Evolutionary conservation across 2,113 vertebrate genomes (phyloP).

Genomic region (Gorsachius goisagi): DNA sequence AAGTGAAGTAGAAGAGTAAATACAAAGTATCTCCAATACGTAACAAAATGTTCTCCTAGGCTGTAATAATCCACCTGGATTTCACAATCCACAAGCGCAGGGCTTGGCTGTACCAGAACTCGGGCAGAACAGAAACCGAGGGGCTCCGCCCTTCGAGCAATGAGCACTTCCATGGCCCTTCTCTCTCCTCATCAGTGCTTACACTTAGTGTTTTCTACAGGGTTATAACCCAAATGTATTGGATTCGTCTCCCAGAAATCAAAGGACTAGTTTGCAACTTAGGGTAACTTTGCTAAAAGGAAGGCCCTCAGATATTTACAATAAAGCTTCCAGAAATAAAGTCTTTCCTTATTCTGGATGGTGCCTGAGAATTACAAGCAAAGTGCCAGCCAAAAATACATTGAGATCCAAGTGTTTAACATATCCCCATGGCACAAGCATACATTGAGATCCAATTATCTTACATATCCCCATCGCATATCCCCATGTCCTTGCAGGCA

Average conservation of each 20-base stretch:
- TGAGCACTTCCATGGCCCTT: background rate
- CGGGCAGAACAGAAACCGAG: rapidly evolving
- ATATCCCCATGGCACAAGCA: conserved; percentile 31
- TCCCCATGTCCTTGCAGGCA: conserved; percentile 21
- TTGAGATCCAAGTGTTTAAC: background rate
- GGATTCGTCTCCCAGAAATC: background rate
- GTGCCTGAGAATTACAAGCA: background rate
- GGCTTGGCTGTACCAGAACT: background rate
- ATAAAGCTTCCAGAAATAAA: background rate
- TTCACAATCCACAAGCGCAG: background rate
- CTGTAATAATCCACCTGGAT: background rate
- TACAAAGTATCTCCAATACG: background rate
- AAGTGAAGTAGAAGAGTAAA: conserved; percentile 21
- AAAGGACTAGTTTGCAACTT: background rate
- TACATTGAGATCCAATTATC: background rate
- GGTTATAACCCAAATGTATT: background rate
- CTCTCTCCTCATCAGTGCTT: background rate
- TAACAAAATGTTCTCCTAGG: background rate
- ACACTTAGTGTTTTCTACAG: background rate
- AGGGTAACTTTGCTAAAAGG: background rate
- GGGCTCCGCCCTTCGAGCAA: background rate
- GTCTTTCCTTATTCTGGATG: background rate
- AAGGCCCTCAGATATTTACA: background rate
- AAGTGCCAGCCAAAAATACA: background rate
- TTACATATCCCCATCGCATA: conserved; percentile 22